A percentile compares a stretch with the other conserved stretches of the same genome.
Evolutionary conservation across 1,140 invertebrate genomes (phyloP).

Genomic region (Lycorma delicatula): DNA sequence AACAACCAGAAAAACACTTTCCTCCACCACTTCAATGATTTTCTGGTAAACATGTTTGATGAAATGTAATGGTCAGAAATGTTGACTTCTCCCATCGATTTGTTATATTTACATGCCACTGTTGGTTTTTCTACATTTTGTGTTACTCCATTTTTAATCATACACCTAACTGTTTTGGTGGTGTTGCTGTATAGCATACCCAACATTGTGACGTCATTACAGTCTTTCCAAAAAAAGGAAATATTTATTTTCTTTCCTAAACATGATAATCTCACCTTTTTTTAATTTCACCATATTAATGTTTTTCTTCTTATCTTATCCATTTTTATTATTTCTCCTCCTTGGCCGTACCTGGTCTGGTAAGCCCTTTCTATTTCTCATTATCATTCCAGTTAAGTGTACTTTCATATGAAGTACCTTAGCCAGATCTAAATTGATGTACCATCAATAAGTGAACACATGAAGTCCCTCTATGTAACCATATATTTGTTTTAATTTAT

Average conservation of each 20-base stretch:
- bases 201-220: not conserved
- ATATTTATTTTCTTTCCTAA: not conserved
- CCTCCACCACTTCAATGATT: slow-evolving; percentile 12
- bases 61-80: slow-evolving; percentile 1
- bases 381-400: slow-evolving; percentile 1
- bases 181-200: not conserved
- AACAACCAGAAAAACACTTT: slow-evolving; percentile 10
- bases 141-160: not conserved
- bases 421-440: slow-evolving; percentile 6
- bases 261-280: not conserved
- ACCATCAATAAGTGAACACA: slow-evolving; percentile 2
- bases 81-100: slow-evolving; percentile 4
- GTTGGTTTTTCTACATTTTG: not conserved
- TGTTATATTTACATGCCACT: slow-evolving; percentile 6
- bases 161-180: not conserved
- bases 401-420: not conserved
- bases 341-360: not conserved
- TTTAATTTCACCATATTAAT: not conserved
- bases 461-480: not conserved
- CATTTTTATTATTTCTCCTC: not conserved
- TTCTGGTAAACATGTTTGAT: not conserved
- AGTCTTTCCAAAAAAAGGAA: not conserved
- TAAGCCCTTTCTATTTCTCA: not conserved
- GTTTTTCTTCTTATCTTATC: not conserved
- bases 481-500: not conserved